These are phyloP conservation scores for Calyptomena viridis DNA, from an alignment of 2,113 vertebrate genomes.

Conservation along the genomic window DNA sequence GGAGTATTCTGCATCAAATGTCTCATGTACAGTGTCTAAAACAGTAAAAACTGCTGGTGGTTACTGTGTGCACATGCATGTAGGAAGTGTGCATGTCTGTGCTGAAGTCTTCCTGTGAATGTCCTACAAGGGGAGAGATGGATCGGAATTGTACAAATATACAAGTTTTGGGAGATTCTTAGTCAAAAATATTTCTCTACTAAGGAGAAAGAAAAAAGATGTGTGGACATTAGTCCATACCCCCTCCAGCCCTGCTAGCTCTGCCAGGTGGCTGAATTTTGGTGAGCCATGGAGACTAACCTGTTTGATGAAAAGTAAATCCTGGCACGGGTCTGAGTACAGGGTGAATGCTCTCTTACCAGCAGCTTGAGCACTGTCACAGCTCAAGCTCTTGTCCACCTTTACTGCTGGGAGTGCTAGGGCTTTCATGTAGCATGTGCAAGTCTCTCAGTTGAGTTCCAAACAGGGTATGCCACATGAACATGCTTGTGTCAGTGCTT, in stretches of 20 bases:
- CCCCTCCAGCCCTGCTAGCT: not conserved
- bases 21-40: not conserved
- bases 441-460: not conserved
- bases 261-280: not conserved
- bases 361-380: not conserved
- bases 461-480: accelerated
- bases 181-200: not conserved
- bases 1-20: not conserved
- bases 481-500: not conserved
- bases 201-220: not conserved
- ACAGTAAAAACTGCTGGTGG: not conserved
- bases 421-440: not conserved
- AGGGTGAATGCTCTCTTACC: not conserved
- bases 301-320: not conserved
- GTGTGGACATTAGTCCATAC: not conserved
- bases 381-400: not conserved
- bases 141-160: not conserved
- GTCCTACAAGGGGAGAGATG: accelerated
- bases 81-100: not conserved
- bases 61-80: not conserved
- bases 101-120: not conserved
- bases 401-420: too few species aligned
- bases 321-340: not conserved
- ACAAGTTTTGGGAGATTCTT: not conserved
- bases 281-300: not conserved